Evolutionary conservation across 2,888 invertebrate genomes (phyloP).

Genomic region (Drosophila acutilabella): DNA sequence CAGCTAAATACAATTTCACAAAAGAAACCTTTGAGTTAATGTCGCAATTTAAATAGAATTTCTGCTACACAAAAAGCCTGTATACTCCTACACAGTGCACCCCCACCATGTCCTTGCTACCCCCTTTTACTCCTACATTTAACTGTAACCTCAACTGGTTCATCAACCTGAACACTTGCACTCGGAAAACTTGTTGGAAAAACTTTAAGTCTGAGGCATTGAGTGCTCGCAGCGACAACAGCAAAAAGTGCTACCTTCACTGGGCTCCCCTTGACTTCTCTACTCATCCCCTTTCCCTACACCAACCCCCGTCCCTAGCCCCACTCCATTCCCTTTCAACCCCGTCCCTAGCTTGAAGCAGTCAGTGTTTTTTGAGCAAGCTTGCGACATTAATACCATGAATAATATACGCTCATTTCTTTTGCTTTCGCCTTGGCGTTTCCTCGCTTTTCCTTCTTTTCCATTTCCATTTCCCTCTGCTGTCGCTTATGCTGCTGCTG

Average conservation of each 20-base stretch:
- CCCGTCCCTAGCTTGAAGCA: slow-evolving; percentile 7
- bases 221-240: slow-evolving; percentile 28
- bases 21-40: slow-evolving; percentile 21
- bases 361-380: slow-evolving; percentile 21
- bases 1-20: slow-evolving; percentile 1
- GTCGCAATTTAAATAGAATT: slow-evolving; percentile 8
- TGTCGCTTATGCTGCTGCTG: slow-evolving; percentile 8
- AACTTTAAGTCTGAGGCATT: slow-evolving; percentile 53
- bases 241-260: slow-evolving; percentile 26
- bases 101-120: background rate
- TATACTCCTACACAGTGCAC: background rate
- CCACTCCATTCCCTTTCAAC: background rate
- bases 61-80: slow-evolving; percentile 6
- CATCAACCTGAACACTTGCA: slow-evolving; percentile 66
- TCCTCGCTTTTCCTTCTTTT: slow-evolving; percentile 8
- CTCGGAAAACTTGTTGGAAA: slow-evolving; percentile 45
- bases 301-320: background rate
- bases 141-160: slow-evolving; percentile 45
- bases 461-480: slow-evolving; percentile 8
- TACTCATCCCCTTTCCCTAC: no score
- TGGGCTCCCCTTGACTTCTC: slow-evolving; percentile 18
- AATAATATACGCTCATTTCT: slow-evolving; percentile 81
- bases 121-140: background rate
- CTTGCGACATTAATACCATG: slow-evolving; percentile 78
- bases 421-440: slow-evolving; percentile 62